Conservation (phyloP, 2,888 invertebrate genomes). For the Urechis unicinctus region DNA sequence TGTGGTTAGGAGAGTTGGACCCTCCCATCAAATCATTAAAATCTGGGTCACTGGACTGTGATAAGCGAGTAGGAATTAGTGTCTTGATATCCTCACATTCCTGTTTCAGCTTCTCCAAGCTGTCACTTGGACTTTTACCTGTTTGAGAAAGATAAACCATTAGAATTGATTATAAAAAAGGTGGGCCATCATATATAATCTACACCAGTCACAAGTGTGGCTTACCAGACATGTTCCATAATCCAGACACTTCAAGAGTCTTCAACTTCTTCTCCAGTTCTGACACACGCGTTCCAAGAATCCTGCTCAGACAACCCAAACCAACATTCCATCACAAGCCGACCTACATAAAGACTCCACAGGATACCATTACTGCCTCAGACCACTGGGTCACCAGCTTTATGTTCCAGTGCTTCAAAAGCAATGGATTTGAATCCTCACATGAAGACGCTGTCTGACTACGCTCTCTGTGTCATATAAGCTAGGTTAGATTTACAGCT, state of each 20-base stretch:
- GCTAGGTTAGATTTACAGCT: no score
- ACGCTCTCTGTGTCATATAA: no score
- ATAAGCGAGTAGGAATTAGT: slow-evolving; percentile 38
- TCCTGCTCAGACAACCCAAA: slow-evolving; percentile 54
- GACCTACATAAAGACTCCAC: neutral
- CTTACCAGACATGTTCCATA: slow-evolving; percentile 39
- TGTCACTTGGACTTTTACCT: slow-evolving; percentile 18
- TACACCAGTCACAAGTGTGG: neutral
- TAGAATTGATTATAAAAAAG: slow-evolving; percentile 1
- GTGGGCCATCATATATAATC: neutral
- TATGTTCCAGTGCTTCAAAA: no score
- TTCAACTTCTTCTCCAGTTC: slow-evolving; percentile 74
- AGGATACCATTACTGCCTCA: no score
- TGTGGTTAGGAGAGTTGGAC: no score
- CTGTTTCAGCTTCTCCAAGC: slow-evolving; percentile 33
- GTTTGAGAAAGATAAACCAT: neutral
- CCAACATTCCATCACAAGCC: neutral
- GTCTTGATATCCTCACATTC: slow-evolving; percentile 43
- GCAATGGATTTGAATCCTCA: no score
- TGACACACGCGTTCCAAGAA: slow-evolving; percentile 72
- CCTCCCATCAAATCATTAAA: no score
- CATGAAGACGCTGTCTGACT: no score
- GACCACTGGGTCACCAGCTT: no score
- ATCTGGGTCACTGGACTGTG: no score
- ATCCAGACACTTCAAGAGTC: slow-evolving; percentile 47